These are phyloP conservation scores for Micromesistius poutassou DNA, from an alignment of 2,797 vertebrate species.

Conservation along the genomic window DNA sequence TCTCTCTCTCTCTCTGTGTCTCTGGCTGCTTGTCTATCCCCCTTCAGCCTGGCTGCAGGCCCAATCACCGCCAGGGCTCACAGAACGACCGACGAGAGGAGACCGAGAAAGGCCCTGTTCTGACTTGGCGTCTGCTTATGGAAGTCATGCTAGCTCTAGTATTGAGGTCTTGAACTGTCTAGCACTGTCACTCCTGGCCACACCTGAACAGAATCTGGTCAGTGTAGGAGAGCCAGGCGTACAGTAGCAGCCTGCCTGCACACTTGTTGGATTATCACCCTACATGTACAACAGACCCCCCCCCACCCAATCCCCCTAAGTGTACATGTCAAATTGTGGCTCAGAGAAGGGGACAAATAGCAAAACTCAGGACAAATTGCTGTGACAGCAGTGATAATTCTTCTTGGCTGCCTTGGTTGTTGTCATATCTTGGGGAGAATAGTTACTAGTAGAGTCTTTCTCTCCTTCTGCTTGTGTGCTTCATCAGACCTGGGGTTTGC, in stretches of 20 bases:
- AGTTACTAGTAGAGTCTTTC: neutral
- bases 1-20: conserved; percentile 32
- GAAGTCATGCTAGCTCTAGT: conserved; percentile 41
- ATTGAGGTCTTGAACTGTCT: conserved; percentile 33
- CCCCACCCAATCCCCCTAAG: neutral
- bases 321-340: neutral
- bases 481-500: neutral
- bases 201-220: conserved; percentile 31
- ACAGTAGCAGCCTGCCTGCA: conserved; percentile 13
- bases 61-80: neutral
- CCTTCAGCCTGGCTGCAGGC: conserved; percentile 35
- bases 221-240: conserved; percentile 20
- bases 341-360: neutral
- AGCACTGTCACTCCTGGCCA: conserved; percentile 26
- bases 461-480: neutral
- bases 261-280: conserved; percentile 36
- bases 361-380: neutral
- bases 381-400: neutral
- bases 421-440: neutral
- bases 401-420: neutral
- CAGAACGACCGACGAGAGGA: neutral
- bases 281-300: conserved; percentile 35
- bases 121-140: conserved; percentile 51
- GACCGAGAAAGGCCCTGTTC: conserved; percentile 11
- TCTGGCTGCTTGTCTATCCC: conserved; percentile 22